phyloP scores from a whole-genome alignment of 2,888 invertebrate species.

The Cephus pygmeus region DNA sequence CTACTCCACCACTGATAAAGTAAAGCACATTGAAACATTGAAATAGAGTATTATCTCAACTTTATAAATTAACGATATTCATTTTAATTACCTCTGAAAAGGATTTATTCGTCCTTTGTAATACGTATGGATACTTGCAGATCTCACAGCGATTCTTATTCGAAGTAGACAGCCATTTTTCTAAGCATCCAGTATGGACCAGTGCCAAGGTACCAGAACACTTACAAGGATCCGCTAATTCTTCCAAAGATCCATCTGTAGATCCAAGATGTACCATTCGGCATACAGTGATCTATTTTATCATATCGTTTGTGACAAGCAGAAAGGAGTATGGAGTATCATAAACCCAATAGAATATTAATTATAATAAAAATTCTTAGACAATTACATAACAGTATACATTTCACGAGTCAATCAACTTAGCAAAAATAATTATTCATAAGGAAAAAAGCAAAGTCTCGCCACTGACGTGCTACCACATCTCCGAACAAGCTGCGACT shows the following conservation, averaged over 20 bases:
- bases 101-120: conserved; percentile 63
- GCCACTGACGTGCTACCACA: not conserved
- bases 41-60: not conserved
- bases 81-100: conserved; percentile 59
- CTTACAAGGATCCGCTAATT: conserved; percentile 69
- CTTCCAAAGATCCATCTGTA: conserved; percentile 63
- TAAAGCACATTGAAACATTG: not conserved
- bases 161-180: conserved; percentile 70
- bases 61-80: not conserved
- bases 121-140: conserved; percentile 67
- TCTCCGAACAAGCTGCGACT: not conserved
- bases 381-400: not conserved
- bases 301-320: not conserved
- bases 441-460: not conserved
- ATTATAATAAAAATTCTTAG: not conserved
- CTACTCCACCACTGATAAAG: conserved; percentile 64
- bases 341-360: not conserved
- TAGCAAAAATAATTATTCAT: not conserved
- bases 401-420: not conserved
- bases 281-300: not conserved
- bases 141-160: conserved; percentile 69
- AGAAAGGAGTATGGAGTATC: not conserved
- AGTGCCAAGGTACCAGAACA: conserved; percentile 70
- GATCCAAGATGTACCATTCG: not conserved
- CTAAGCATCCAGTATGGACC: conserved; percentile 69